Percentiles rank a stretch among this genome's conserved stretches.
Evolutionary conservation across 1,140 invertebrate genomes (phyloP).

Genomic region (Oppia nitens): DNA sequence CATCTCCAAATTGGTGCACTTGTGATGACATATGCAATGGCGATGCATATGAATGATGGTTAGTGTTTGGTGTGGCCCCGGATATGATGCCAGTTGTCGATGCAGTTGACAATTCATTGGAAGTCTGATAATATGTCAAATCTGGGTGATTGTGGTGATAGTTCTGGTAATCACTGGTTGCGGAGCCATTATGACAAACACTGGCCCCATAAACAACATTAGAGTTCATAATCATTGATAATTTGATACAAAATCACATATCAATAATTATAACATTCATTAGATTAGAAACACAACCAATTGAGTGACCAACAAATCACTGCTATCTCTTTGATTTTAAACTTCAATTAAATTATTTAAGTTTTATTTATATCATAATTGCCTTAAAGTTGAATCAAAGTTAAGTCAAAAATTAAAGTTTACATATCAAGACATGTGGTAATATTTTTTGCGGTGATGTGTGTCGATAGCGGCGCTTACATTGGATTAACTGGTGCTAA

Average conservation of each 20-base stretch:
- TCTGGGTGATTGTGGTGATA: neutral
- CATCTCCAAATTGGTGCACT: conserved; percentile 12
- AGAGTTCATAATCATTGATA: conserved; percentile 19
- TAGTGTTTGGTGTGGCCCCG: neutral
- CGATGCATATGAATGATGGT: conserved; percentile 7
- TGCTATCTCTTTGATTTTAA: neutral
- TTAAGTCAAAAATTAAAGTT: neutral
- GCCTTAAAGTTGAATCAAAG: neutral
- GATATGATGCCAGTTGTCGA: conserved; percentile 48
- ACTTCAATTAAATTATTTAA: neutral
- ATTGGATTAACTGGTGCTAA: neutral
- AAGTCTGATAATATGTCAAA: neutral
- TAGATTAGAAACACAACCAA: neutral
- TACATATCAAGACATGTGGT: neutral
- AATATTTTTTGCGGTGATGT: neutral
- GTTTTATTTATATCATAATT: neutral
- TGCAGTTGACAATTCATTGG: neutral
- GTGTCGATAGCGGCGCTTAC: neutral
- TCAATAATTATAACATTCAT: neutral
- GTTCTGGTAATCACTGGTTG: conserved; percentile 4
- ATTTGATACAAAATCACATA: neutral
- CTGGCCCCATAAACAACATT: conserved; percentile 17
- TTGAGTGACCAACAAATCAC: neutral
- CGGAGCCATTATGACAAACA: neutral
- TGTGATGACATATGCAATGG: neutral